Base-by-base conservation (phyloP, 2,888 invertebrate genomes). In the Ormyrus nitidulus region DNA sequence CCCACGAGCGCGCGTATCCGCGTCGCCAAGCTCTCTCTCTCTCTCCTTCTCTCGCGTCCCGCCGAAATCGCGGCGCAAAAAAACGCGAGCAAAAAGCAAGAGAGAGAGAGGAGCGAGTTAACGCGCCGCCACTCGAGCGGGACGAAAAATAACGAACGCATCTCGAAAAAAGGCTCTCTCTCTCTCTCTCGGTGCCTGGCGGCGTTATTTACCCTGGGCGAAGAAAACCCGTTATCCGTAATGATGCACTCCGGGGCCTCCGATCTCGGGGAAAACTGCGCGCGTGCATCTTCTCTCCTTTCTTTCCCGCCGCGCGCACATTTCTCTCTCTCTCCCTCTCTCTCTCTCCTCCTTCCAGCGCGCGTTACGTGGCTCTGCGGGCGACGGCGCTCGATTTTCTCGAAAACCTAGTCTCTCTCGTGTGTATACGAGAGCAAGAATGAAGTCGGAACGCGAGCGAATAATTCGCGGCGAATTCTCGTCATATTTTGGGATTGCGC, bases 201-300 rank as follows among this genome's bases (percentile, higher is more conserved):
- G 13, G 49, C 74, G 77, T 82, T 82, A 83, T 83, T 83, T 82
- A 83, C 82, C 75, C 77, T 59, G 64, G 58, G 44, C 48, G 79
- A 79, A 79, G 80, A 75, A 81, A 79, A 77, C 54, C 83, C 80
- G 83, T 83, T 83, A 83, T 64, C 77, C 81, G 78, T 83, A 83
- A 83, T 81, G 83, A 83, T 78, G 83, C 78, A 81, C 82, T 82
- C 74, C 62, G 46, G 65, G 64, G 58, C 7, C 19, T 54, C 44
- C 13, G 19, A 9, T 19, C 59, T 51, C 58, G 34, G 13, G 34
- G 51, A 75, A 75, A 68, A 51, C 54, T 73, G 48, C 51, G 4
- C 59, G 5, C 46, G 19, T 19, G 19, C 19, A 19, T 19, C 19
- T 19, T 19, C 19, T 19, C 19, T 19, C 19, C 19, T 19, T 19